These are phyloP conservation scores for Gymnarchus niloticus DNA, from an alignment of 2,113 vertebrate genomes.

Conservation along the genomic window DNA sequence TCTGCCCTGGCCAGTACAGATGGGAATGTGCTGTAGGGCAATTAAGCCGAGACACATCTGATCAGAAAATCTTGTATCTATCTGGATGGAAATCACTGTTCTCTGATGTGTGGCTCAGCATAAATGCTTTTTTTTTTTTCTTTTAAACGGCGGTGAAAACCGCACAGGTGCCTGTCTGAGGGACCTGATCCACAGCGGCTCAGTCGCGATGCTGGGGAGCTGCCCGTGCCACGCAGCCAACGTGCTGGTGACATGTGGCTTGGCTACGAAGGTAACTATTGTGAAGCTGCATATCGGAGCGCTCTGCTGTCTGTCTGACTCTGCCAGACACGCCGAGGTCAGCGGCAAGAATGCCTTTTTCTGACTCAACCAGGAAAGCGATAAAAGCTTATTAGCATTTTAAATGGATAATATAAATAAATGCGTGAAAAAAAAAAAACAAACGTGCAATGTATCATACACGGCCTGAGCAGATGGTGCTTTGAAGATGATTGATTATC, in stretches of 20 bases:
- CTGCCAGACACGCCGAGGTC: background rate
- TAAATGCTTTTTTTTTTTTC: background rate
- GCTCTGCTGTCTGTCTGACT: background rate
- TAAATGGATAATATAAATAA: slow-evolving; percentile 9
- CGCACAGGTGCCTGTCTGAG: background rate
- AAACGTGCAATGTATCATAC: background rate
- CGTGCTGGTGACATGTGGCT: background rate
- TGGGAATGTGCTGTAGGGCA: background rate
- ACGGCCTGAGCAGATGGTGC: background rate
- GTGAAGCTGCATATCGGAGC: no score
- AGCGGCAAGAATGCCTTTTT: background rate
- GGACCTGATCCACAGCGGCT: no score
- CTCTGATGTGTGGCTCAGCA: background rate
- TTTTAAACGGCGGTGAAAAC: background rate
- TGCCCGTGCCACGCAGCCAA: background rate
- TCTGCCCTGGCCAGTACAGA: background rate
- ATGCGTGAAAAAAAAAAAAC: background rate
- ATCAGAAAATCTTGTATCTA: background rate
- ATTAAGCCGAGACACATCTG: background rate
- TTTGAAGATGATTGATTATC: background rate
- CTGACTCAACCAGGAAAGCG: background rate
- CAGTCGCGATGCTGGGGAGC: background rate
- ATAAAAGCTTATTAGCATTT: background rate
- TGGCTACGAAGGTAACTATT: background rate
- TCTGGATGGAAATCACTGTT: background rate